phyloP scores from a whole-genome alignment of 1,140 invertebrate species.

The Drosophila simulans region DNA sequence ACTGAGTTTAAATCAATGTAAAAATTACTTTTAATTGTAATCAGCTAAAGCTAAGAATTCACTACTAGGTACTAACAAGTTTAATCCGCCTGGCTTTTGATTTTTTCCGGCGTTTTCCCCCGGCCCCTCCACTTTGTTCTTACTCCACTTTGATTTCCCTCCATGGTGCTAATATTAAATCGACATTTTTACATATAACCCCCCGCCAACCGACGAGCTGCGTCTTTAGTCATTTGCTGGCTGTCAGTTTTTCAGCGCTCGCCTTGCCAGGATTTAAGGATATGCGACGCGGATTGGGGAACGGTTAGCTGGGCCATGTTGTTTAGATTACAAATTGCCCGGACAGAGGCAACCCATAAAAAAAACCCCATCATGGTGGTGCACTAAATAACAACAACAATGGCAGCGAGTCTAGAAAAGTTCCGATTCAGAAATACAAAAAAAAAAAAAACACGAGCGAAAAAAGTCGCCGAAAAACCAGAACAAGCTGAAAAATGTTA shows the following conservation, averaged over 20 bases:
- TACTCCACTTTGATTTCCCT: constrained; percentile 69
- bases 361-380: constrained; percentile 6
- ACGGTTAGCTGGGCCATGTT: constrained; percentile 55
- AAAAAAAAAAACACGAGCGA: constrained; percentile 8
- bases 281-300: constrained; percentile 29
- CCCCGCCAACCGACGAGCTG: background rate
- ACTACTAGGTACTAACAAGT: background rate
- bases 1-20: background rate
- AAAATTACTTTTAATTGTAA: background rate
- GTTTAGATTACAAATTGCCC: constrained; percentile 82
- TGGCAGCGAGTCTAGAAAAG: constrained; percentile 27
- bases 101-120: background rate
- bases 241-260: constrained; percentile 49
- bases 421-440: constrained; percentile 3
- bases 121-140: constrained; percentile 32
- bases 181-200: constrained; percentile 63
- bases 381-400: constrained; percentile 37
- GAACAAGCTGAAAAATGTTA: constrained; percentile 76
- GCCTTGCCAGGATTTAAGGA: constrained; percentile 62
- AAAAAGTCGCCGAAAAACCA: constrained; percentile 30
- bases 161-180: constrained; percentile 78
- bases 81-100: background rate
- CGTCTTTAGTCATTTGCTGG: constrained; percentile 47
- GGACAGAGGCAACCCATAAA: constrained; percentile 29
- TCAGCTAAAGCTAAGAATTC: background rate